Evolutionary conservation across 1,140 invertebrate genomes (phyloP).

Genomic region (Caenorhabditis briggsae): DNA sequence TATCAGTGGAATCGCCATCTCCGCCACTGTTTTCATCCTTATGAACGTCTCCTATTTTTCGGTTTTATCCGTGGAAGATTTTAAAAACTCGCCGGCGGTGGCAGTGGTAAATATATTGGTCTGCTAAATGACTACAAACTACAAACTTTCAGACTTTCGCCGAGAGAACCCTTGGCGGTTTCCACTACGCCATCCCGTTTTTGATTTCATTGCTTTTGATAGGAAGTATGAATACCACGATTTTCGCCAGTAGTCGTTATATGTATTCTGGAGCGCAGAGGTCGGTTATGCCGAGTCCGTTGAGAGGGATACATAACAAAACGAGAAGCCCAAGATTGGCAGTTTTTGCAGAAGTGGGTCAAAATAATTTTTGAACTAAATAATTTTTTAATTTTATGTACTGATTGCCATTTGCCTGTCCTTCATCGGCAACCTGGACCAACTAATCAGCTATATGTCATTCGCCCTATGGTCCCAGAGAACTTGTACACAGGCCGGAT

Average conservation of each 20-base stretch:
- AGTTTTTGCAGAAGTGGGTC: constrained; percentile 69
- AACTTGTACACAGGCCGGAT: constrained; percentile 61
- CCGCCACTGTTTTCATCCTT: constrained; percentile 67
- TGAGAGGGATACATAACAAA: constrained; percentile 66
- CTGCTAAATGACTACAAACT: neutral
- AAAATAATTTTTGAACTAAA: neutral
- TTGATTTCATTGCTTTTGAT: constrained; percentile 71
- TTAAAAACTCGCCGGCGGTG: constrained; percentile 66
- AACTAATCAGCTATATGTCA: constrained; percentile 73
- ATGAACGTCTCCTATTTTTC: constrained; percentile 74
- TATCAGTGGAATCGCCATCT: constrained; percentile 68
- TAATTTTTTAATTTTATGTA: constrained; percentile 57
- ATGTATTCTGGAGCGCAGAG: constrained; percentile 69
- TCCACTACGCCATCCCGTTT: constrained; percentile 72
- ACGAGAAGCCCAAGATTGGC: constrained; percentile 69
- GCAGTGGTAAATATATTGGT: constrained; percentile 64
- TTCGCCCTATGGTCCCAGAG: constrained; percentile 67
- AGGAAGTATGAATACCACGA: constrained; percentile 73
- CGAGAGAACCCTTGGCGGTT: constrained; percentile 67
- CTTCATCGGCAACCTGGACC: constrained; percentile 74
- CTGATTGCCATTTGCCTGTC: constrained; percentile 68
- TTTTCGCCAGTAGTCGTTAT: constrained; percentile 72
- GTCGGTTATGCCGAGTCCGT: constrained; percentile 67
- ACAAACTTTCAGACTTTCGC: constrained; percentile 67
- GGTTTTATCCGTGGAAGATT: constrained; percentile 69